Evolutionary conservation across 2,797 vertebrate genomes (phyloP).

Genomic region (Tadarida brasiliensis): DNA sequence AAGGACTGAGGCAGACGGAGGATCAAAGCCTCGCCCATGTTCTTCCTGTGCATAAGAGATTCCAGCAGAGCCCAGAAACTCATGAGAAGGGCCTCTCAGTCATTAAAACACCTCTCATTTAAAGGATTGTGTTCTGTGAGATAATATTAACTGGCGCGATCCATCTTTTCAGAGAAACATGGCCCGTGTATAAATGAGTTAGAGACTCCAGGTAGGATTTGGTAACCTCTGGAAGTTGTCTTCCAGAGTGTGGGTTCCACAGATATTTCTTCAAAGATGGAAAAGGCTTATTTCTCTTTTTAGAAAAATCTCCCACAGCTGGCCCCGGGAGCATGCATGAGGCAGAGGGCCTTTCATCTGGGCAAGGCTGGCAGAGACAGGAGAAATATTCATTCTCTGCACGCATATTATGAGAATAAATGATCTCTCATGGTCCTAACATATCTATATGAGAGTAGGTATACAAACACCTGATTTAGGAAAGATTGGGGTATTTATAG

Average conservation of each 20-base stretch:
- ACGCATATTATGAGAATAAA: constrained; percentile 15
- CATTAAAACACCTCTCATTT: not conserved
- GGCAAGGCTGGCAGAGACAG: not conserved
- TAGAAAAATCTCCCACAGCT: not conserved
- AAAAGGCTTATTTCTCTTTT: constrained; percentile 37
- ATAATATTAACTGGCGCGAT: not conserved
- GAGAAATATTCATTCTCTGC: not conserved
- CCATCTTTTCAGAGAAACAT: not conserved
- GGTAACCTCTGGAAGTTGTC: constrained; percentile 22
- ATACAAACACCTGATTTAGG: not conserved
- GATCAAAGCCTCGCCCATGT: too few species aligned
- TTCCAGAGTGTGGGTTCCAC: not conserved
- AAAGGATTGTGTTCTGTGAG: not conserved
- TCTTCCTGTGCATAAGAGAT: not conserved
- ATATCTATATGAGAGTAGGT: not conserved
- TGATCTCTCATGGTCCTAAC: not conserved
- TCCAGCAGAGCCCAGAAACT: not conserved
- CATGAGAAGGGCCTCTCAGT: not conserved
- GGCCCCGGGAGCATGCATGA: not conserved
- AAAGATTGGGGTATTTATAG: not conserved
- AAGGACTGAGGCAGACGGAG: not conserved
- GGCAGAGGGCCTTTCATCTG: not conserved
- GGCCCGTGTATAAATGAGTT: not conserved
- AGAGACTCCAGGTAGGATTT: not conserved
- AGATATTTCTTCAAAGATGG: constrained; percentile 57